Percentiles rank a stretch among this genome's conserved stretches.
Conservation (phyloP, 2,113 vertebrate genomes). For the Chascanopsetta lugubris region DNA sequence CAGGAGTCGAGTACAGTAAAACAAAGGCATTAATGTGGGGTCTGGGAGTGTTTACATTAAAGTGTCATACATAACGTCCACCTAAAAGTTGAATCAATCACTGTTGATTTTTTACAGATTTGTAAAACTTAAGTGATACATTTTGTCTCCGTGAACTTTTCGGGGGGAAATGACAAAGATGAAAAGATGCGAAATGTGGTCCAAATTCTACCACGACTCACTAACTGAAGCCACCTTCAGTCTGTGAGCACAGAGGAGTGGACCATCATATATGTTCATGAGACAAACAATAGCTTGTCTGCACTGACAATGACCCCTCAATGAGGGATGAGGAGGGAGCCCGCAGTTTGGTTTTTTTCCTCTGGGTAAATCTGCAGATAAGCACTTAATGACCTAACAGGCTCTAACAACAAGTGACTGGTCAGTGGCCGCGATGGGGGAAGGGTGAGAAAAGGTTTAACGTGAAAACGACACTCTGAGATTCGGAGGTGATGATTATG, state of each 20-base stretch:
- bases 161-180: too few species aligned
- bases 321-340: not conserved
- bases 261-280: not conserved
- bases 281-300: not conserved
- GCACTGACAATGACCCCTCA: not conserved
- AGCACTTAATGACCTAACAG: slow-evolving; percentile 57
- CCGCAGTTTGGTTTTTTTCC: not conserved
- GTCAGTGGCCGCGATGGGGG: not conserved
- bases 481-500: not conserved
- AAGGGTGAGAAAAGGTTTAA: not conserved
- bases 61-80: too few species aligned
- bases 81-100: too few species aligned
- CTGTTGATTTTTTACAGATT: too few species aligned
- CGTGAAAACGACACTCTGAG: not conserved
- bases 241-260: not conserved
- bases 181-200: too few species aligned
- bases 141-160: too few species aligned
- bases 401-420: slow-evolving; percentile 30
- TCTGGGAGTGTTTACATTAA: too few species aligned
- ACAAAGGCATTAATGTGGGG: too few species aligned
- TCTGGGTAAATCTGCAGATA: slow-evolving; percentile 45
- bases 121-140: too few species aligned
- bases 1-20: too few species aligned
- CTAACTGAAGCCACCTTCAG: not conserved
- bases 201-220: too few species aligned